Base-by-base conservation (phyloP, 2,888 invertebrate genomes). In the Rotaria socialis region DNA sequence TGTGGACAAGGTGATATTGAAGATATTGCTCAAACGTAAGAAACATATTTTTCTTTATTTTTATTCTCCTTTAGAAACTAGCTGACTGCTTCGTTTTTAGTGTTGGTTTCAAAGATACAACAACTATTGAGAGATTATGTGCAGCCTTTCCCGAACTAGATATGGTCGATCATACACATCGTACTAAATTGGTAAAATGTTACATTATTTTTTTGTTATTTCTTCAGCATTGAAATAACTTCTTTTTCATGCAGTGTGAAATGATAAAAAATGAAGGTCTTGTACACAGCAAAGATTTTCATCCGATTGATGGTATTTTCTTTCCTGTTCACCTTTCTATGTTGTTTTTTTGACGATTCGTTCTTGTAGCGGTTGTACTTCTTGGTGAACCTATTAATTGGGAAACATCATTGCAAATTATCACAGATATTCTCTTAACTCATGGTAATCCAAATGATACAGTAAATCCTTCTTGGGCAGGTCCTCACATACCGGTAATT, bases 371-470 rank as follows among this genome's bases (percentile, higher is more conserved):
- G 27, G 88, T 91, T 43, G 88, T 91, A 22, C 88, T 91, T 87
- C 88, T 91, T 86, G 91, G 91, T 24, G 91, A 91, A 87, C 91
- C 91, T 8, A 89, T 89, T 16, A 87, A 89, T 35, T 91, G 91
- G 91, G 91, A 91, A 88, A 89, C 89, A 4, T 89, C 90, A 86
- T 89, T 91, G 4, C 91, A 91, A 87, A 87, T 91, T 10, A 87
- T 91, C 24, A 89, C 91, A 22, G 91, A 91, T 87, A 88, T 91
- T 16, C 88, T 91, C 43, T 88, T 90, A 86, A 90, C 91, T 0
- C 89, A 90, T 85, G 91, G 91, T 14, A 89, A 89, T 86, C 91
- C 91, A 35, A 86, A 87, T 60, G 84, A 27, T 22, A 86, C 43
- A 87, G 89, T 87, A 88, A 27, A 67, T 67, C 35, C 67, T 35